A percentile compares a stretch with the other conserved stretches of the same genome.
Evolutionary conservation across 2,888 invertebrate species (phyloP).

Genomic region (Opisthograptis luteolata): DNA sequence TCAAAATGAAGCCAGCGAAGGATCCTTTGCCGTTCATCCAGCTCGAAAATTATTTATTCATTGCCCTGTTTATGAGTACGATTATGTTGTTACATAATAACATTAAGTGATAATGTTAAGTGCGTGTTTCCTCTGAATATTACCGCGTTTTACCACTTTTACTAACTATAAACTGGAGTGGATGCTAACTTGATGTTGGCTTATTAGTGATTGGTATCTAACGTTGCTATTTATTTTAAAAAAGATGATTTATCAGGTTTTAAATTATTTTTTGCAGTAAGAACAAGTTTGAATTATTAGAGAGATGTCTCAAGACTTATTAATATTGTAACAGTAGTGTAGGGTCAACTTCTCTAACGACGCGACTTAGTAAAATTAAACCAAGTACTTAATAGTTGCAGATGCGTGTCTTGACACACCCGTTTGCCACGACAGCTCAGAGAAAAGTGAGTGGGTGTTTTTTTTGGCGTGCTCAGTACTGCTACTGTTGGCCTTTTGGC

Average conservation of each 20-base stretch:
- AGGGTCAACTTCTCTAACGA: too few relatives aligned
- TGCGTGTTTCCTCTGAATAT: constrained; percentile 35
- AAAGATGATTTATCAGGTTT: not conserved
- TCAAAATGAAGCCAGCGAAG: constrained; percentile 68
- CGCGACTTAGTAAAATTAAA: too few relatives aligned
- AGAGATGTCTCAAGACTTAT: too few relatives aligned
- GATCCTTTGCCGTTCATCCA: constrained; percentile 65
- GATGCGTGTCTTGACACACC: too few relatives aligned
- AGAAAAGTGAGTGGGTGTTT: too few relatives aligned
- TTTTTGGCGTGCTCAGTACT: too few relatives aligned
- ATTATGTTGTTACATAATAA: constrained; percentile 53
- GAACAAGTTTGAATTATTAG: too few relatives aligned
- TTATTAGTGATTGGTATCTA: not conserved
- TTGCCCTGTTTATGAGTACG: constrained; percentile 61
- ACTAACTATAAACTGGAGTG: constrained; percentile 4
- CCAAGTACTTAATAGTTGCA: too few relatives aligned
- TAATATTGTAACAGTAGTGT: too few relatives aligned
- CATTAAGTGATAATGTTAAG: constrained; percentile 41
- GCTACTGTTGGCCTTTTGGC: too few relatives aligned
- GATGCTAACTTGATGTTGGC: not conserved
- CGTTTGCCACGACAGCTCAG: too few relatives aligned
- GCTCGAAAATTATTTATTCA: constrained; percentile 74
- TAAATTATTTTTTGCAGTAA: too few relatives aligned
- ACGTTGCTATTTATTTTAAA: not conserved
- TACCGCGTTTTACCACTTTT: constrained; percentile 16